Percentiles rank a stretch among this genome's conserved stretches.
phyloP scores from a whole-genome alignment of 2,888 invertebrate species.

The Cheilosia variabilis region DNA sequence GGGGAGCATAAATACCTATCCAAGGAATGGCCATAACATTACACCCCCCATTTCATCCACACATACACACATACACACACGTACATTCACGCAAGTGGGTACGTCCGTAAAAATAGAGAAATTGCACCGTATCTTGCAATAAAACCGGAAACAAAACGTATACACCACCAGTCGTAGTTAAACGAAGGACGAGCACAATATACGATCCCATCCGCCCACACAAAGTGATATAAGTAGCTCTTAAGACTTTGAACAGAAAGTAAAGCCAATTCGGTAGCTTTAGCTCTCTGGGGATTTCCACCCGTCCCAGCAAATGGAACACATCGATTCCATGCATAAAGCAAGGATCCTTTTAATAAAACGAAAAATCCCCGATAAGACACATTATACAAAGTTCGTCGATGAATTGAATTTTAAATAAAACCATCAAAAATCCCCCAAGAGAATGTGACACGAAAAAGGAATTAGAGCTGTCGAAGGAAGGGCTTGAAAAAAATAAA shows the following conservation, averaged over 20 bases:
- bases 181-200: slow-evolving; percentile 39
- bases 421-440: slow-evolving; percentile 41
- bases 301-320: slow-evolving; percentile 31
- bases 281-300: slow-evolving; percentile 35
- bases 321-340: slow-evolving; percentile 21
- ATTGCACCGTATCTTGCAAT: slow-evolving; percentile 9
- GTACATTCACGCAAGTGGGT: background rate
- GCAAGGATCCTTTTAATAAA: slow-evolving; percentile 32
- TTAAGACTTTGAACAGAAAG: slow-evolving; percentile 25
- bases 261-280: slow-evolving; percentile 22
- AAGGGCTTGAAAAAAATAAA: slow-evolving; percentile 9
- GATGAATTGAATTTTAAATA: slow-evolving; percentile 65
- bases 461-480: slow-evolving; percentile 19
- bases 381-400: slow-evolving; percentile 23
- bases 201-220: slow-evolving; percentile 41
- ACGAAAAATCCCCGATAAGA: background rate
- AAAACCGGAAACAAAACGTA: slow-evolving; percentile 32
- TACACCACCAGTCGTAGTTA: slow-evolving; percentile 2
- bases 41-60: background rate
- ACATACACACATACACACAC: background rate
- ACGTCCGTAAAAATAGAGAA: slow-evolving; percentile 4
- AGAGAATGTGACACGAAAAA: slow-evolving; percentile 55
- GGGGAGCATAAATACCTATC: slow-evolving; percentile 29
- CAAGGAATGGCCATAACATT: slow-evolving; percentile 28
- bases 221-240: slow-evolving; percentile 17